Base-by-base conservation (phyloP, 2,113 vertebrate genomes). In the Halichoeres trimaculatus region DNA sequence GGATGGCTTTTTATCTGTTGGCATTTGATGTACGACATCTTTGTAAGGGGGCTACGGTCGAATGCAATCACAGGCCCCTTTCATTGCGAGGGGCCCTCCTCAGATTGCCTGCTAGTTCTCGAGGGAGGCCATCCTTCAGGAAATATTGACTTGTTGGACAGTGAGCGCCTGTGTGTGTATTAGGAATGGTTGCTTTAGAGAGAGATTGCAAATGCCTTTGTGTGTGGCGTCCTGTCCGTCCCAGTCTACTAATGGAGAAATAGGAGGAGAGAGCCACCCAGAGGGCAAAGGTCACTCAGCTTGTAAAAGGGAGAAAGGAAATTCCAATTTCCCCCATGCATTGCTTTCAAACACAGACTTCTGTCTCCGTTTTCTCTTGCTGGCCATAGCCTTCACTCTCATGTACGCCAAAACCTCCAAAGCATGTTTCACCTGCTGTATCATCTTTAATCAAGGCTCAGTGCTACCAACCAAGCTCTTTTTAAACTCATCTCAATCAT, bases 21-120 rank as follows among this genome's bases (percentile, higher is more conserved):
- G 87, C 79, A 88, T 93, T 93, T 94, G 93, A 95, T 94, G 92
- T 92, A 94, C 82, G 86, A 90, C 89, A 87, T 93, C 91, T 93
- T 93, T 92, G 90, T 91, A 84, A 90, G 30, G 84, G 45, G 86
- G 80, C 80, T 87, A 78, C 75, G 88, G 91, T 94, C 89, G 89
- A 94, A 94, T 80, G 90, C 93, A 94, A 93, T 94, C 92, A 93
- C 91, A 55, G 90, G 80, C 87, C 45, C 85, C 88, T 93, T 93
- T 92, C 90, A 92, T 90, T 87, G 87, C 86, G 56, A 48, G 74
- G 79, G 78, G 47, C 80, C 87, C 77, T 70, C 71, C 70, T 90
- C 73, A 90, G 91, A 94, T 93, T 93, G 90, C 89, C 83, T 91
- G 84, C 84, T 75, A 54, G 68, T 84, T 91, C 92, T 89, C 84